These are phyloP conservation scores for Campylorhamphus procurvoides DNA, from an alignment of 2,113 vertebrate genomes.

Conservation along the genomic window DNA sequence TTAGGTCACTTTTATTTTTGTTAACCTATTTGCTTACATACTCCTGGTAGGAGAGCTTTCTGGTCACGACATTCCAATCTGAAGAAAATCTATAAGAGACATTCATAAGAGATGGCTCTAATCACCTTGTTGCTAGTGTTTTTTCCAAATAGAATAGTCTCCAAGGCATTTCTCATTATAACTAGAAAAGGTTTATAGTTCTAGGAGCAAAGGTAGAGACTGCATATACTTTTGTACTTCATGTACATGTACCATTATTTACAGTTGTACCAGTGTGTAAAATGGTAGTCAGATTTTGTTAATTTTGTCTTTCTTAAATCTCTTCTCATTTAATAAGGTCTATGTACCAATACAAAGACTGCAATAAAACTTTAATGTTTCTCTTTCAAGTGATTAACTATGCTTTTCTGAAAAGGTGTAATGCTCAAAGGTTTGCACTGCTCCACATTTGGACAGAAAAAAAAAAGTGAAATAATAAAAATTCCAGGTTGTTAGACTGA, in stretches of 20 bases:
- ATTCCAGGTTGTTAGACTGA: neutral
- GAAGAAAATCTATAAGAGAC: neutral
- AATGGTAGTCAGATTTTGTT: neutral
- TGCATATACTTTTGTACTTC: neutral
- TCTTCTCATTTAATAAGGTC: constrained; percentile 46
- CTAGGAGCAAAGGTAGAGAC: constrained; percentile 13
- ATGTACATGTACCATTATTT: neutral
- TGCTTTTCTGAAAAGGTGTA: neutral
- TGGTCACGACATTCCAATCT: neutral
- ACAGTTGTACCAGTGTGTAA: neutral
- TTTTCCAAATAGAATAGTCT: neutral
- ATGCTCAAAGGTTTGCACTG: neutral
- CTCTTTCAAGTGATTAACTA: neutral
- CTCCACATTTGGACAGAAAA: neutral
- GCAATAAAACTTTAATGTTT: neutral
- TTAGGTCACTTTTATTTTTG: neutral
- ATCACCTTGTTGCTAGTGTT: neutral
- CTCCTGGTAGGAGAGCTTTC: neutral
- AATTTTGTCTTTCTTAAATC: neutral
- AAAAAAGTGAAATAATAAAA: neutral
- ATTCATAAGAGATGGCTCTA: neutral
- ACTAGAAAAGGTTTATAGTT: constrained; percentile 12
- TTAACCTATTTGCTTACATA: neutral
- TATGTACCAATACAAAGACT: constrained; percentile 4
- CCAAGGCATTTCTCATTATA: neutral